Evolutionary conservation across 2,113 vertebrate species (phyloP).

Genomic region (Pristiophorus japonicus): DNA sequence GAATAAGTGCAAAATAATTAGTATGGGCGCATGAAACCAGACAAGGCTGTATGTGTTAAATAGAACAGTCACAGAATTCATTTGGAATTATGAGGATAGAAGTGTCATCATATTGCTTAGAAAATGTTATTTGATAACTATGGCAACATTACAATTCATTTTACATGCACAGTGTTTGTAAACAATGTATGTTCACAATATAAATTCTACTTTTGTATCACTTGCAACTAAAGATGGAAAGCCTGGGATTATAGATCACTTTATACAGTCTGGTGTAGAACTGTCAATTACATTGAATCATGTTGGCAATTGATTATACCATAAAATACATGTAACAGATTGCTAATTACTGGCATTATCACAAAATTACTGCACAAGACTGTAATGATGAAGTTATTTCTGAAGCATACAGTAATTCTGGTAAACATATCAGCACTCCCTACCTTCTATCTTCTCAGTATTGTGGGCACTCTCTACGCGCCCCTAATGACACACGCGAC

Average conservation of each 20-base stretch:
- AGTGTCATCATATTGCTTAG: neutral
- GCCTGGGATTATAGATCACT: neutral
- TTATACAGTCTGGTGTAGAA: neutral
- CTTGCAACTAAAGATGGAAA: neutral
- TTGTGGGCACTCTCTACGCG: neutral
- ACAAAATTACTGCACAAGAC: neutral
- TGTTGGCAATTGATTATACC: conserved; percentile 8
- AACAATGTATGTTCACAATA: neutral
- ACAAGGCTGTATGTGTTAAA: neutral
- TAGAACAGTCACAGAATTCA: neutral
- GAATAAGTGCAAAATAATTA: neutral
- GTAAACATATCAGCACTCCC: neutral
- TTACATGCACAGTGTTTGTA: neutral
- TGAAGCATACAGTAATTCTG: neutral
- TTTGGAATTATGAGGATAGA: neutral
- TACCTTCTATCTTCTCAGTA: neutral
- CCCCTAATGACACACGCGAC: neutral
- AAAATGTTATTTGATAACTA: neutral
- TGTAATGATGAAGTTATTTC: neutral
- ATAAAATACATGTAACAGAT: conserved; percentile 23
- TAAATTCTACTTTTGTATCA: neutral
- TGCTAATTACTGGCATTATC: neutral
- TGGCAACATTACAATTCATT: neutral
- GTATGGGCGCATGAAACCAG: neutral
- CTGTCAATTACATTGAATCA: conserved; percentile 2